These are phyloP conservation scores for Acholoe squamosa DNA, from an alignment of 2,888 invertebrate genomes.

Conservation along the genomic window DNA sequence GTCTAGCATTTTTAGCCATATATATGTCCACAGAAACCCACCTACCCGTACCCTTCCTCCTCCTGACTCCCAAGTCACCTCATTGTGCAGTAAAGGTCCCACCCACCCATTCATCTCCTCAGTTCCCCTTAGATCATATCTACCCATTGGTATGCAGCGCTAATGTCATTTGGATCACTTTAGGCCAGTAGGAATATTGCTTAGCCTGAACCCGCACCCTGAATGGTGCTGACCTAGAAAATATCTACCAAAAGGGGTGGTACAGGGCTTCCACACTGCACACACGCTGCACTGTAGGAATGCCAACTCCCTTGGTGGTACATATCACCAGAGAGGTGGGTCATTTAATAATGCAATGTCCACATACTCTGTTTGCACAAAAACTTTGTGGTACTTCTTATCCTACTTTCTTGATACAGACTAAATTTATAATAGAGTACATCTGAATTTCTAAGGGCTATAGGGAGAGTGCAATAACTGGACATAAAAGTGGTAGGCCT, in stretches of 20 bases:
- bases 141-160: conserved; percentile 10
- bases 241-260: neutral
- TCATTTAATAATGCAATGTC: too few species aligned
- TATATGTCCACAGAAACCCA: too few species aligned
- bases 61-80: neutral
- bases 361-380: too few species aligned
- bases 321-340: too few species aligned
- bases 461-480: too few species aligned
- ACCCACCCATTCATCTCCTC: neutral
- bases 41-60: neutral
- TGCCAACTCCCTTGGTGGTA: neutral
- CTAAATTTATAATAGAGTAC: too few species aligned
- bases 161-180: conserved; percentile 27
- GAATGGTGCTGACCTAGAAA: conserved; percentile 11
- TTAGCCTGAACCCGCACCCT: neutral
- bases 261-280: neutral
- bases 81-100: neutral
- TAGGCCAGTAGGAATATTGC: neutral
- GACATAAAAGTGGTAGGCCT: too few species aligned
- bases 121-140: neutral
- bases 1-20: too few species aligned
- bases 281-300: neutral
- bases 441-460: too few species aligned
- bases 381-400: too few species aligned
- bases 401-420: too few species aligned